phyloP scores from a whole-genome alignment of 2,888 invertebrate species.

The Mechanitis mazaeus region DNA sequence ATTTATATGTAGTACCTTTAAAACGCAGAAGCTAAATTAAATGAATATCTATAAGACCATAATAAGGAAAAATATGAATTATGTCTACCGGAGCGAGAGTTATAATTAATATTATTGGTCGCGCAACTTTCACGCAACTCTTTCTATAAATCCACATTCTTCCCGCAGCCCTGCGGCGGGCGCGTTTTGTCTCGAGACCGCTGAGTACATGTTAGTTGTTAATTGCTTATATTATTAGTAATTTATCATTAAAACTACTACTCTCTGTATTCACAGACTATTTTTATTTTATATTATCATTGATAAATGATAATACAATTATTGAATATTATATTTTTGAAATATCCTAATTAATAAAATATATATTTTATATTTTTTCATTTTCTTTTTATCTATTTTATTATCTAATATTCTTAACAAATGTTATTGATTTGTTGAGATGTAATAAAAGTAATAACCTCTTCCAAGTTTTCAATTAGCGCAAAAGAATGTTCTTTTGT shows the following conservation, averaged over 20 bases:
- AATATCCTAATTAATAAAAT: too few relatives aligned
- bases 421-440: conserved; percentile 9
- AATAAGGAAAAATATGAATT: conserved; percentile 17
- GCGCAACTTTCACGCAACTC: conserved; percentile 35
- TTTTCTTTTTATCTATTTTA: background rate
- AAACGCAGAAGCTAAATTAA: background rate
- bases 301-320: too few relatives aligned
- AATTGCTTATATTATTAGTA: background rate
- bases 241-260: too few relatives aligned
- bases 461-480: conserved; percentile 14
- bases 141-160: conserved; percentile 42
- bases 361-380: background rate
- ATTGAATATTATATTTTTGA: too few relatives aligned
- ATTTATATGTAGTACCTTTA: background rate
- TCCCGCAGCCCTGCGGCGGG: conserved; percentile 25
- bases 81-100: conserved; percentile 19
- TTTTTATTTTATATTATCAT: too few relatives aligned
- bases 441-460: conserved; percentile 9
- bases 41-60: conserved; percentile 10
- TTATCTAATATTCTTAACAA: background rate
- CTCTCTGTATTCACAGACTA: too few relatives aligned
- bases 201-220: conserved; percentile 6
- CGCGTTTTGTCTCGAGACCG: conserved; percentile 19
- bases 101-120: conserved; percentile 33
- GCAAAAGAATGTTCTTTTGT: conserved; percentile 11